Conservation (phyloP, 2,797 vertebrate genomes). For the Apogon hyalosoma region DNA sequence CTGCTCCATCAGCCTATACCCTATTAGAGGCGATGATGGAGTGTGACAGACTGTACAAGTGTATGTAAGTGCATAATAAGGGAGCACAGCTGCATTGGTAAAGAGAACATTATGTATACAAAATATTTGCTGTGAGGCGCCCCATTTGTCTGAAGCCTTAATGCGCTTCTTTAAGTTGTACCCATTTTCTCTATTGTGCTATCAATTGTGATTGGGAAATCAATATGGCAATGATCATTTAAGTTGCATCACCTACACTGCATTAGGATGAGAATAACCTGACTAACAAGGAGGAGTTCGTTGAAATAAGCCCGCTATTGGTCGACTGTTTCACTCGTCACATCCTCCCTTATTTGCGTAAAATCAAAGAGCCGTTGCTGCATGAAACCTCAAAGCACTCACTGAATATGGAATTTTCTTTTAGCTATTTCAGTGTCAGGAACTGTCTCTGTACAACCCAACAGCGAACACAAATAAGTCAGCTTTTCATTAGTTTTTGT, state of each 20-base stretch:
- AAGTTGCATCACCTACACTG: not conserved
- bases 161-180: not conserved
- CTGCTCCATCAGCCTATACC: slow-evolving; percentile 60
- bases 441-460: too few species aligned
- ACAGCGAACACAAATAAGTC: too few species aligned
- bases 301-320: too few species aligned
- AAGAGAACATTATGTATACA: slow-evolving; percentile 12
- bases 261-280: not conserved
- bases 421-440: too few species aligned
- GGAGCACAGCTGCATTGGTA: slow-evolving; percentile 29
- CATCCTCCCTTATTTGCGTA: too few species aligned
- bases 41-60: slow-evolving; percentile 56
- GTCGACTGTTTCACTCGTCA: too few species aligned
- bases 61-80: slow-evolving; percentile 57
- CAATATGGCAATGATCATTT: not conserved
- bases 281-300: too few species aligned
- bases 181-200: not conserved
- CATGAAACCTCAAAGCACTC: too few species aligned
- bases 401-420: too few species aligned
- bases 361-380: too few species aligned
- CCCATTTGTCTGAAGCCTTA: slow-evolving; percentile 1
- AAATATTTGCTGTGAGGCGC: slow-evolving; percentile 13
- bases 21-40: slow-evolving; percentile 74
- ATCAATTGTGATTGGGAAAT: slow-evolving; percentile 16
- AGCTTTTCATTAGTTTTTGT: too few species aligned